Percentiles rank a stretch among this genome's conserved stretches.
Evolutionary conservation across 2,888 invertebrate genomes (phyloP).

Genomic region (Dryadula phaetusa): DNA sequence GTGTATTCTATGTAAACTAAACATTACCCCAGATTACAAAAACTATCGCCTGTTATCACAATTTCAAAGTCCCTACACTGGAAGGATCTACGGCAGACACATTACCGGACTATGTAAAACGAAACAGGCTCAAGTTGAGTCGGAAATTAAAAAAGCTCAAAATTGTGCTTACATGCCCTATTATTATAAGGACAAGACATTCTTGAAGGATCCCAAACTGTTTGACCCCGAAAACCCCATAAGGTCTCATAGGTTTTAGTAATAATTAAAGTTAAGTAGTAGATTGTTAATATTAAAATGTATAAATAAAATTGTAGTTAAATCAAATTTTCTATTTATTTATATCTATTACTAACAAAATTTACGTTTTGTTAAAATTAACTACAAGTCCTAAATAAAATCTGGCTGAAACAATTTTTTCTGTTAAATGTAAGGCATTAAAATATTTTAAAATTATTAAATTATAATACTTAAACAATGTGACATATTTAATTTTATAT

Average conservation of each 20-base stretch:
- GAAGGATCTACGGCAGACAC: slow-evolving; percentile 94
- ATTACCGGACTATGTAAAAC: slow-evolving; percentile 96
- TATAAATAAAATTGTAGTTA: slow-evolving; percentile 3
- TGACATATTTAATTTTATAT: not conserved
- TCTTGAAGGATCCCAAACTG: slow-evolving; percentile 93
- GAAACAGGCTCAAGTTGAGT: slow-evolving; percentile 90
- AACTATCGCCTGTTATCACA: slow-evolving; percentile 96
- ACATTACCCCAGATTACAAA: slow-evolving; percentile 94
- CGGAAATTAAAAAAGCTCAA: slow-evolving; percentile 90
- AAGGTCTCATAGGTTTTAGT: slow-evolving; percentile 90
- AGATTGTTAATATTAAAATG: slow-evolving; percentile 7
- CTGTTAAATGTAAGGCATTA: too few species aligned
- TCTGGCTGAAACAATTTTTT: too few species aligned
- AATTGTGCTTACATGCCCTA: slow-evolving; percentile 92
- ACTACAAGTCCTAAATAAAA: too few species aligned
- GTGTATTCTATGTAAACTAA: slow-evolving; percentile 93
- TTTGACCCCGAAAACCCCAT: slow-evolving; percentile 95
- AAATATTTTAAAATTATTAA: not conserved
- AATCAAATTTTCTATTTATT: not conserved
- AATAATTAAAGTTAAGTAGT: slow-evolving; percentile 22
- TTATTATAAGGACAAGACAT: slow-evolving; percentile 91
- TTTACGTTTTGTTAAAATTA: too few species aligned
- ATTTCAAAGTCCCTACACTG: slow-evolving; percentile 98
- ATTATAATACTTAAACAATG: not conserved
- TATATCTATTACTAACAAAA: not conserved